Evolutionary conservation across 1,140 invertebrate species (phyloP), one percentile per base, ranked within the genome.

Genomic region (Tribolium madens): DNA sequence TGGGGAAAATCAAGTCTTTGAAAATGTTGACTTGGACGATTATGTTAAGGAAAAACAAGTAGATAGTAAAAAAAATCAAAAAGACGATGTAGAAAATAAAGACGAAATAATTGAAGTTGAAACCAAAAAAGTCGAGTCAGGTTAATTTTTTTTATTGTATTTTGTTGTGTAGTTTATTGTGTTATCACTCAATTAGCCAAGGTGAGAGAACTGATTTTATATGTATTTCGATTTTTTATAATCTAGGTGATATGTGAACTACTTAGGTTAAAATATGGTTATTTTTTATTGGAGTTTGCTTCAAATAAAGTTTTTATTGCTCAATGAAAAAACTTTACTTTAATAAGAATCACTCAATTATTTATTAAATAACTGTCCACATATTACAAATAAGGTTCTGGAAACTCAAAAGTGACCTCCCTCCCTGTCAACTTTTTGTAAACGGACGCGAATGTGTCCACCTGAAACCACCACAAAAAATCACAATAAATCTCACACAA

Each of bases 381-480:
- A 75, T 47, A 57, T 95, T 94, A 96, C 91, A 96, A 92, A 90
- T 95, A 96, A 83, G 96, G 95, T 90, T 99, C 98, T 76, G 97
- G 97, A 89, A 99, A 99, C 91, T 99, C 97, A 87, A 99, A 99
- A 76, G 92, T 96, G 64, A 99, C 98, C 90, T 99, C 97, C 84
- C 98, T 96, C 80, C 98, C 98, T 80, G 98, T 99, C 78, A 99
- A 88, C 87, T 98, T 98, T 89, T 99, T 99, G 91, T 99, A 99
- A 75, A 99, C 96, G 78, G 95, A 94, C 81, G 95, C 93, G 90
- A 99, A 99, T 53, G 98, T 99, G 83, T 99, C 98, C 82, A 98
- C 93, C 96, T 98, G 88, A 73, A 89, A 91, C 0, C 21, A 26
- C 3, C 21, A 26, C 21, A 77, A 84, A 85, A 83, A 86, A 84